Base-by-base conservation (phyloP, 2,113 vertebrate species). In the Danionella cerebrum region DNA sequence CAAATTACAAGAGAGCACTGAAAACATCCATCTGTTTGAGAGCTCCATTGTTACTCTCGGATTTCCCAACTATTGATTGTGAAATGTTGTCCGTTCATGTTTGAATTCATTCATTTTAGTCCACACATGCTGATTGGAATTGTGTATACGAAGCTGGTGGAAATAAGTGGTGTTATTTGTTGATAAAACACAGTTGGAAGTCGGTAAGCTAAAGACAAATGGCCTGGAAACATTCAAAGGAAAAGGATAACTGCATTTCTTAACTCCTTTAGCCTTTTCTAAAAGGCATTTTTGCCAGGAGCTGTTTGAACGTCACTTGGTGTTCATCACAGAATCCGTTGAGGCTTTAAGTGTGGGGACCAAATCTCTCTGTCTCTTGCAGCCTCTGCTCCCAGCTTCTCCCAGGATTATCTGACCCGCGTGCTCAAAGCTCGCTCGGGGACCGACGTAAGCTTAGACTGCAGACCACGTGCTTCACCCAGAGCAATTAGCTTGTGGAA, bases 341-440 rank as follows among this genome's bases (percentile, higher is more conserved):
- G 67, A 65, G 62, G 7, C 9, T 65, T 74, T 9, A 51, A 33
- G 1, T 33, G 4, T 48, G 21, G 18, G 18, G 39, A 7, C 66
- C 42, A 58, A 47, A 66, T 63, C 45, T 68, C 24, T 64, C n/a
- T 83, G 42, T 75, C 27, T 33, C 48, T 3, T 45, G n/a, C 70
- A 98, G 94, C 94, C 16, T 92, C 93, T 57, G 86, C 94, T 69
- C 94, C 94, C 19, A 92, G 90, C 78, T 98, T 98, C 84, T 91
- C 94, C 62, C 90, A 81, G 80, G 92, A 80, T 53, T 90, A 91
- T 3, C 85, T 96, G 88, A 92, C 80, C 73, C 75, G 79, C 51
- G 38, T 93, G 83, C 82, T 94, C 78, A 93, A 94, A 78, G 93
- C 90, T 60, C 91, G 91, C 33, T 87, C 87, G 58, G 93, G 94